phyloP scores from a whole-genome alignment of 2,113 vertebrate genomes.

The Chaenogobius annularis region DNA sequence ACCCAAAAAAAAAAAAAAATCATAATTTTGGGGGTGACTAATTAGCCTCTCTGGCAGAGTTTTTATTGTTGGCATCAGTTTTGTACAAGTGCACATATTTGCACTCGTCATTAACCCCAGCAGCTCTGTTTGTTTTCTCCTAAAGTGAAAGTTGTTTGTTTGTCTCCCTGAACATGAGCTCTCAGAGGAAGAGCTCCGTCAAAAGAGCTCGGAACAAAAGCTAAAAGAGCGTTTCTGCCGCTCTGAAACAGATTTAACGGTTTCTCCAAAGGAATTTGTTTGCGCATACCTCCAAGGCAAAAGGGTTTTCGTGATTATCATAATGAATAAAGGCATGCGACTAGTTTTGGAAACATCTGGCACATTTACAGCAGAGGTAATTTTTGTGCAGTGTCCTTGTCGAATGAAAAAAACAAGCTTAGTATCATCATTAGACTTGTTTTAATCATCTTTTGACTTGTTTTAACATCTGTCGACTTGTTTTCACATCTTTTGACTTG shows the following conservation, averaged over 20 bases:
- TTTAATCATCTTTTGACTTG: no score
- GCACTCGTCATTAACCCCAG: slow-evolving; percentile 1
- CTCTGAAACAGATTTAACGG: background rate
- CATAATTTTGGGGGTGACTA: background rate
- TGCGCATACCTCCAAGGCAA: slow-evolving; percentile 2
- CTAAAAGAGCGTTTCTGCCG: background rate
- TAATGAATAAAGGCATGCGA: slow-evolving; percentile 24
- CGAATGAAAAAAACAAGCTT: background rate
- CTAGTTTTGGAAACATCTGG: background rate
- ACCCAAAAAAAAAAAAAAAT: no score
- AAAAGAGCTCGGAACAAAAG: background rate
- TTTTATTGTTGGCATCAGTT: slow-evolving; percentile 3
- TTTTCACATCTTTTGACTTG: no score
- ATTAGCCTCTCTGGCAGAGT: background rate
- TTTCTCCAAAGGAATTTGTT: background rate
- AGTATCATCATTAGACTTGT: no score
- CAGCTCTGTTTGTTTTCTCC: background rate
- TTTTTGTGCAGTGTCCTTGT: background rate
- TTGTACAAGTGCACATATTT: background rate
- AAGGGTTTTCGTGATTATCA: slow-evolving; percentile 27
- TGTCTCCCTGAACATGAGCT: background rate
- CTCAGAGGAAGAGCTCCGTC: background rate
- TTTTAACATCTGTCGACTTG: no score
- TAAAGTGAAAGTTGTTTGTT: background rate
- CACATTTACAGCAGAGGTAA: background rate